These are phyloP conservation scores for Elmis aenea DNA, from an alignment of 2,888 invertebrate species.

Conservation along the genomic window DNA sequence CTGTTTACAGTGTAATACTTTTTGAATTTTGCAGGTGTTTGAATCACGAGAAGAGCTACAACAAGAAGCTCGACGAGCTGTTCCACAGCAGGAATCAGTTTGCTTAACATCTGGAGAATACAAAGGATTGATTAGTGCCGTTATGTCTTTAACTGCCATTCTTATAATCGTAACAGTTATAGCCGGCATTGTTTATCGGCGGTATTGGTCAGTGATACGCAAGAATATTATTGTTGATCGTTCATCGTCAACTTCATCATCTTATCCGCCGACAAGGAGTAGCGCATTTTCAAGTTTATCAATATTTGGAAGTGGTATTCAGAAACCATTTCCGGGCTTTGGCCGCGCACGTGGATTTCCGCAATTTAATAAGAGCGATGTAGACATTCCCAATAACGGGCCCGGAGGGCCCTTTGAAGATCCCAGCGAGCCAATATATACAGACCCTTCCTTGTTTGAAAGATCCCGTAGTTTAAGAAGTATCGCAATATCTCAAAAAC, in stretches of 20 bases:
- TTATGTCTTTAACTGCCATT: conserved; percentile 69
- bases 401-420: conserved; percentile 63
- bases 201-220: conserved; percentile 73
- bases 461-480: conserved; percentile 70
- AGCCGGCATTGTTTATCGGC: conserved; percentile 70
- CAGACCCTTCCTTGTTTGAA: conserved; percentile 86
- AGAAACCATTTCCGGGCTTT: conserved; percentile 62
- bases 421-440: conserved; percentile 90
- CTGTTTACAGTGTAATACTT: no score
- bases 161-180: conserved; percentile 68
- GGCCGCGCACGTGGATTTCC: conserved; percentile 37
- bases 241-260: conserved; percentile 45
- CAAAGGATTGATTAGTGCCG: conserved; percentile 74
- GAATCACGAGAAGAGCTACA: conserved; percentile 71
- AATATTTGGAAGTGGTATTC: conserved; percentile 63
- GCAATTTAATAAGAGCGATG: conserved; percentile 34
- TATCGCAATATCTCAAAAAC: conserved; percentile 51
- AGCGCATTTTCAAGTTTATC: conserved; percentile 56
- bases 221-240: conserved; percentile 59
- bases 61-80: conserved; percentile 61
- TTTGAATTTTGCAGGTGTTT: no score
- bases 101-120: conserved; percentile 82
- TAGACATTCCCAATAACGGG: conserved; percentile 36
- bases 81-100: conserved; percentile 64
- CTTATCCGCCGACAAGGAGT: conserved; percentile 45